These are phyloP conservation scores for Hypselothyrea guttata DNA, from an alignment of 2,888 invertebrate species.

Conservation along the genomic window DNA sequence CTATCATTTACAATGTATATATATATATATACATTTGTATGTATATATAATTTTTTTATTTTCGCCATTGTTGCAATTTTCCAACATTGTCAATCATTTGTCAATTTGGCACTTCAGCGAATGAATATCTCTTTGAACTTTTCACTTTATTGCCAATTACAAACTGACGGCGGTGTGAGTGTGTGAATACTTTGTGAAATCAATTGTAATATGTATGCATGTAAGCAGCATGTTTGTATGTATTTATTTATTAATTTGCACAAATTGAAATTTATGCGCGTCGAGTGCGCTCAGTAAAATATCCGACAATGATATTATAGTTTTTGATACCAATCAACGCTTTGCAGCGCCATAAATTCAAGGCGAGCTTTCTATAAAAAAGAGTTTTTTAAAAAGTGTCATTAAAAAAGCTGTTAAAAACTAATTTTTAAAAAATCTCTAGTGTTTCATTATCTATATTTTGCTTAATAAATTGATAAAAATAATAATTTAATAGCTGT, in stretches of 20 bases:
- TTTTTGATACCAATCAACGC: conserved; percentile 53
- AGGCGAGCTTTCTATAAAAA: conserved; percentile 17
- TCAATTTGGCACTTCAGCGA: conserved; percentile 71
- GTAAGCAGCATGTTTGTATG: conserved; percentile 1
- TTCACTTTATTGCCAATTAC: conserved; percentile 19
- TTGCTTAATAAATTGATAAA: no score
- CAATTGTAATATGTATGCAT: not conserved
- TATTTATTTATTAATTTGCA: conserved; percentile 44
- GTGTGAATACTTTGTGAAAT: not conserved
- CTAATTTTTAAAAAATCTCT: no score
- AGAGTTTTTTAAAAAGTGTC: no score
- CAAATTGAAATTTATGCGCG: conserved; percentile 67
- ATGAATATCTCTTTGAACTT: conserved; percentile 32
- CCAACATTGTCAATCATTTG: conserved; percentile 68
- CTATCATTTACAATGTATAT: conserved; percentile 13
- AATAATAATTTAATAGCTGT: no score
- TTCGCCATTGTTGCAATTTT: conserved; percentile 34
- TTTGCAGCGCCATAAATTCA: conserved; percentile 33
- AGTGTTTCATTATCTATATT: no score
- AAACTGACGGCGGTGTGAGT: conserved; percentile 1
- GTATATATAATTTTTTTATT: conserved; percentile 7
- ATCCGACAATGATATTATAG: conserved; percentile 58
- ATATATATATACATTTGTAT: conserved; percentile 4
- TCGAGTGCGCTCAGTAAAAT: conserved; percentile 57
- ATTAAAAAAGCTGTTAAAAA: no score